Percentiles rank a stretch among this genome's conserved stretches.
These are phyloP conservation scores for Ageneiosus marmoratus DNA, from an alignment of 2,113 vertebrate genomes.

Conservation along the genomic window DNA sequence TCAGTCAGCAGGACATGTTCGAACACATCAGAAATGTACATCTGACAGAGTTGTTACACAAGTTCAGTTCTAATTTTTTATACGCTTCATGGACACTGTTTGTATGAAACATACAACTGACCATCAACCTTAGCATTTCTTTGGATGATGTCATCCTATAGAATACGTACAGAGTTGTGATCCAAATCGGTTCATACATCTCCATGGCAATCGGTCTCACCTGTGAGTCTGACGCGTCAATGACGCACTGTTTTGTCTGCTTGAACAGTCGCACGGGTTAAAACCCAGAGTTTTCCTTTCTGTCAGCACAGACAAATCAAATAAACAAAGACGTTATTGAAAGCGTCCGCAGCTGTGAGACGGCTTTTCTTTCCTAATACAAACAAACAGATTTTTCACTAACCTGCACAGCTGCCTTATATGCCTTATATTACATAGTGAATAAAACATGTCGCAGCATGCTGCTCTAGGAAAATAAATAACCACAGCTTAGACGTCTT, in stretches of 20 bases:
- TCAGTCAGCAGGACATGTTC: background rate
- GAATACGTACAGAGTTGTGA: too few relatives aligned
- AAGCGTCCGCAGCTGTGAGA: background rate
- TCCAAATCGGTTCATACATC: background rate
- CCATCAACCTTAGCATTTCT: background rate
- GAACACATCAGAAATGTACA: background rate
- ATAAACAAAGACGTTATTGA: conserved; percentile 2
- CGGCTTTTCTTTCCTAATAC: conserved; percentile 13
- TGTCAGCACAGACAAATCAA: background rate
- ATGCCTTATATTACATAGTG: background rate
- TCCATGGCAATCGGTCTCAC: background rate
- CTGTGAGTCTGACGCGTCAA: background rate
- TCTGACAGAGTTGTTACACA: background rate
- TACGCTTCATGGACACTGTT: too few relatives aligned
- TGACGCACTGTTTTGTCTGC: conserved; percentile 6
- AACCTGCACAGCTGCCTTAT: background rate
- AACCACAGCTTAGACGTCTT: background rate
- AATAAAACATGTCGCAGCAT: background rate
- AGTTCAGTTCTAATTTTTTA: too few relatives aligned
- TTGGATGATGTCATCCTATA: background rate
- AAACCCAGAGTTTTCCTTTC: background rate
- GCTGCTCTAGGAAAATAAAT: background rate
- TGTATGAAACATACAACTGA: too few relatives aligned
- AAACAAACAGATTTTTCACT: background rate
- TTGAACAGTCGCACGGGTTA: too few relatives aligned